Percentiles rank a stretch among this genome's conserved stretches.
These are phyloP conservation scores for Garra rufa DNA, from an alignment of 2,113 vertebrate species.

Conservation along the genomic window DNA sequence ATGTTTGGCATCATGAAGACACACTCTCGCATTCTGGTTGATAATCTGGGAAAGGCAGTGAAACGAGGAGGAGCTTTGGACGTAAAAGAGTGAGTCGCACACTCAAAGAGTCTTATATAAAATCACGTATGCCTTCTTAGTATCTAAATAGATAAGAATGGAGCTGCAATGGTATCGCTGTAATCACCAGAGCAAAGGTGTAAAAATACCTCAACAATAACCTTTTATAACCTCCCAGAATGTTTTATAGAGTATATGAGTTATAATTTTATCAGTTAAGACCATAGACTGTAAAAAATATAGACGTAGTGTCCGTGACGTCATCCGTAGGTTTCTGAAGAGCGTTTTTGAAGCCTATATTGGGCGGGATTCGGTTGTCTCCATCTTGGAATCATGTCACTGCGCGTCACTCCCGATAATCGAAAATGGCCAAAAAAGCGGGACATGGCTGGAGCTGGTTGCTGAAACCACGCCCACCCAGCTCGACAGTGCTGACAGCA, in stretches of 20 bases:
- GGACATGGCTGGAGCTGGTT: too few relatives aligned
- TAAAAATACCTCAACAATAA: neutral
- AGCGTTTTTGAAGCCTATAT: too few relatives aligned
- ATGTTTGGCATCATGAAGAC: slow-evolving; percentile 82
- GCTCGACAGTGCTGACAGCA: too few relatives aligned
- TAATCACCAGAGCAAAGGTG: neutral
- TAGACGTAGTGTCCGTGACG: too few relatives aligned
- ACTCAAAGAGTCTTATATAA: neutral
- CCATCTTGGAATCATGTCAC: too few relatives aligned
- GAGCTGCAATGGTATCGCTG: neutral
- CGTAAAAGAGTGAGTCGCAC: slow-evolving; percentile 80
- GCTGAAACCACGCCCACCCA: too few relatives aligned
- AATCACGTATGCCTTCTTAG: neutral
- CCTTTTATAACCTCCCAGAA: neutral
- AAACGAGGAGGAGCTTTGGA: slow-evolving; percentile 57
- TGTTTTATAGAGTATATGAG: neutral
- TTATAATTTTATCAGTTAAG: neutral
- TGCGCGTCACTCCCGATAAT: too few relatives aligned
- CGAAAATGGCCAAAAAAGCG: too few relatives aligned
- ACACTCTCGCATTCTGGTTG: slow-evolving; percentile 74
- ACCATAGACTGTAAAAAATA: too few relatives aligned
- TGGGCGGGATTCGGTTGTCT: too few relatives aligned
- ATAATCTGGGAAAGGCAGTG: slow-evolving; percentile 66
- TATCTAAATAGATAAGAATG: neutral
- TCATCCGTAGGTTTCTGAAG: too few relatives aligned